Evolutionary conservation across 2,113 vertebrate species (phyloP), one percentile per base, ranked within the genome.

Genomic region (Aphelocoma coerulescens): DNA sequence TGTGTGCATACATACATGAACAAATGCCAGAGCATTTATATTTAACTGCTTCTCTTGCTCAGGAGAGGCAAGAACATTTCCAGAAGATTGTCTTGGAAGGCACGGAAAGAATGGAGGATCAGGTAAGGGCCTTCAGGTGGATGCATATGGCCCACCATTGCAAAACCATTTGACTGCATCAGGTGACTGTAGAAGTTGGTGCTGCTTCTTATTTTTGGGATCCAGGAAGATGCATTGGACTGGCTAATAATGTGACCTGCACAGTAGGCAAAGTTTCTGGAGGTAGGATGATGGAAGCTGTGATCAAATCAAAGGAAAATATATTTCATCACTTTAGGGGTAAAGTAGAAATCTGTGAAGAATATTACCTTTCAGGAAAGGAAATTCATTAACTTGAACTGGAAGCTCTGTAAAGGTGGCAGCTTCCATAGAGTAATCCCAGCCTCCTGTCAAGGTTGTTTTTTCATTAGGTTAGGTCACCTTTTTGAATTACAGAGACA

Each of bases 1-100:
- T 88, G 18, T 89, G 58, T 92, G 58, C 66, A 55, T 92, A 32
- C 58, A 3, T 69, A 66, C 69, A 43, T 87, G 91, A 83, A 46
- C 39, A 87, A 83, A n/a, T 93, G 49, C 49, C 78, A 90, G 71
- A 51, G 51, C 1, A 0, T 89, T 96, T 73, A 88, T 57, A n/a
- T 89, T 72, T 94, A 57, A 96, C 88, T 96, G 69, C 73, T 98
- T 97, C 80, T 96, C 80, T 97, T 92, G 55, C 91, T 96, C 91
- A 98, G 98, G 98, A 98, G 96, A 98, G 98, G 77, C 98, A 98
- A 96, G 98, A 98, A 97, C 97, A 97, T 92, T 97, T 98, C 89
- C 98, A 98, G 97, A 98, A 98, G 95, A 98, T 98, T 93, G 89
- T 98, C 48, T 93, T 98, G 90, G 98, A 98, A 97, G 97, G 98